Evolutionary conservation across 2,797 vertebrate genomes (phyloP).

Genomic region (Carapus acus): DNA sequence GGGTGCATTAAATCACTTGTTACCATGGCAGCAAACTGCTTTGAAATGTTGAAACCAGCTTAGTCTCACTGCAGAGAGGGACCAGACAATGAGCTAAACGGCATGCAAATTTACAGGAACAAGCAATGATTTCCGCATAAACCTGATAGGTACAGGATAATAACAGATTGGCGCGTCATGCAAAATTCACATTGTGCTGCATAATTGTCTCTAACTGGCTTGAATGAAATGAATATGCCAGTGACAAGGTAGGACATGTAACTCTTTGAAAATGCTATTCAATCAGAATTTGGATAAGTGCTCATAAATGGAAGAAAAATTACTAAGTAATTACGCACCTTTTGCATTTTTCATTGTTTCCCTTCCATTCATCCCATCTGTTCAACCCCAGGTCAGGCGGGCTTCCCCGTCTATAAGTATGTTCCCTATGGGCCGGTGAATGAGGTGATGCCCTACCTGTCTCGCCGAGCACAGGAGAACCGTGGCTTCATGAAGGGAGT

Average conservation of each 20-base stretch:
- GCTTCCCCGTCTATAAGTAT: conserved; percentile 89
- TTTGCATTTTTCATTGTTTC: not conserved
- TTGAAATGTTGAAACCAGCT: not conserved
- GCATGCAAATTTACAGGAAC: not conserved
- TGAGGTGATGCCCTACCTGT: conserved; percentile 90
- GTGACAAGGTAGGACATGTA: not conserved
- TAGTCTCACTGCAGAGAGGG: not conserved
- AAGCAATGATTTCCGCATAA: not conserved
- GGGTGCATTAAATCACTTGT: not conserved
- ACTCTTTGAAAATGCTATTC: not conserved
- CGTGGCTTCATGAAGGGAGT: conserved; percentile 80
- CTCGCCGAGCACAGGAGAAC: conserved; percentile 88
- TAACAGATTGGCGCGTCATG: too few species aligned
- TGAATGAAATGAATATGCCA: not conserved
- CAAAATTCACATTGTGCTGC: too few species aligned
- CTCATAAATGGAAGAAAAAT: not conserved
- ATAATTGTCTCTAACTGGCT: not conserved
- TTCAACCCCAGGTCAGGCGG: conserved; percentile 77
- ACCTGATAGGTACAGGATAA: too few species aligned
- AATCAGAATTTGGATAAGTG: not conserved
- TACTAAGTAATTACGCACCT: not conserved
- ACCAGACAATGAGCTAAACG: not conserved
- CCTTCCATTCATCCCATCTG: conserved; percentile 1
- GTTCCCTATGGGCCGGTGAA: conserved; percentile 87
- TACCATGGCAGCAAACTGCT: not conserved